Base-by-base conservation (phyloP, 2,888 invertebrate genomes). In the Synergus gifuensis region DNA sequence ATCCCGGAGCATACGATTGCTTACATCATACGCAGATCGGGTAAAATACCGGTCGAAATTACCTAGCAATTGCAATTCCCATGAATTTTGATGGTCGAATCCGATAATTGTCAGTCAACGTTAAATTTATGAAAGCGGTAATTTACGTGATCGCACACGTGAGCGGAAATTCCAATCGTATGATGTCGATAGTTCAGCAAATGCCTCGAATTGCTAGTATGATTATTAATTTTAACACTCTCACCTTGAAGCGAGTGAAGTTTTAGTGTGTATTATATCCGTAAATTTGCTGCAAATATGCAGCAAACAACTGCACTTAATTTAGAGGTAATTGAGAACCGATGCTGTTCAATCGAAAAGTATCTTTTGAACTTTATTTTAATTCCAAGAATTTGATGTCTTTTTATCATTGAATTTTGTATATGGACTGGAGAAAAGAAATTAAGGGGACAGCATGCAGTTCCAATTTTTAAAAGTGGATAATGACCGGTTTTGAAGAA, bases 91-190 rank as follows among this genome's bases (percentile, higher is more conserved):
- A 84, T 69, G 28, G 22, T 9, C 69, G 69, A 69, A 69, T 83
- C 81, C 85, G 85, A 88, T 88, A 88, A 88, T 88, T 88, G 88
- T 86, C 85, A 82, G 82, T 86, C 83, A 81, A 63, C 60, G 85
- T 85, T 85, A 85, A 87, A 88, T 88, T 88, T 88, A 88, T 86
- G 85, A 86, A 84, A 82, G 87, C 83, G 82, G 85, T 88, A 86
- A 88, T 88, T 87, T n/a, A 54, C 86, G 84, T 81, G 83, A 81
- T 18, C 28, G 22, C 28, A 69, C 49, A 49, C 67, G 22, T 46
- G 46, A 46, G 46, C 69, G 83, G 84, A 86, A 87, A 85, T 84
- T 83, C 85, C 83, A 84, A 81, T 83, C 84, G 85, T 8, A 9
- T n/a, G 44, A 46, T 9, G 46, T 46, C 44, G 16, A 67, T 28